A percentile compares a stretch with the other conserved stretches of the same genome.
Evolutionary conservation across 1,140 invertebrate genomes (phyloP).

Genomic region (Luehdorfia chinensis): DNA sequence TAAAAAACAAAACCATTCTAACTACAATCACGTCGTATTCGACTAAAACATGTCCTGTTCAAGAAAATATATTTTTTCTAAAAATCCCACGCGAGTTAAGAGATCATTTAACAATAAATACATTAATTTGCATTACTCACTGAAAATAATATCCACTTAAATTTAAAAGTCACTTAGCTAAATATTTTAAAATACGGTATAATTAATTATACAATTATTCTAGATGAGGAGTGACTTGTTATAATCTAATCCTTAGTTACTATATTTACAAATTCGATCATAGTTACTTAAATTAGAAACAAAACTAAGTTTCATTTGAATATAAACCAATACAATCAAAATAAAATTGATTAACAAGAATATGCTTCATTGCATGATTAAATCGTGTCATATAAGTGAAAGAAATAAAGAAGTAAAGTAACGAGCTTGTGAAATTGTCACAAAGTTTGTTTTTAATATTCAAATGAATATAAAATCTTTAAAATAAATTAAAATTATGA

Average conservation of each 20-base stretch:
- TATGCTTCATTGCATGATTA: constrained; percentile 6
- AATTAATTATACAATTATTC: too few species aligned
- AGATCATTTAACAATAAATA: constrained; percentile 16
- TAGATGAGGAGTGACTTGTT: constrained; percentile 28
- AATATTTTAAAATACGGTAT: too few species aligned
- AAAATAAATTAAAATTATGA: too few species aligned
- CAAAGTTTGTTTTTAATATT: too few species aligned
- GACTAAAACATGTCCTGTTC: background rate
- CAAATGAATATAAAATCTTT: too few species aligned
- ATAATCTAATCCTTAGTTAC: constrained; percentile 19
- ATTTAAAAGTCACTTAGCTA: constrained; percentile 9
- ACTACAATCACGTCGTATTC: constrained; percentile 8
- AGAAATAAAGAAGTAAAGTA: too few species aligned
- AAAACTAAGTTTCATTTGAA: too few species aligned
- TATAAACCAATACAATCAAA: background rate
- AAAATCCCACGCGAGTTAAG: constrained; percentile 4
- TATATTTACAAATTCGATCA: constrained; percentile 27
- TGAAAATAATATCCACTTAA: constrained; percentile 3
- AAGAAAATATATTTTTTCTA: constrained; percentile 6
- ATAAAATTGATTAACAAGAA: constrained; percentile 3
- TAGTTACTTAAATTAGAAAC: background rate
- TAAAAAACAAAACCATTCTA: constrained; percentile 20
- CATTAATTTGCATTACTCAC: constrained; percentile 17
- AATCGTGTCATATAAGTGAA: too few species aligned
- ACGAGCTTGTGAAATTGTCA: too few species aligned